Evolutionary conservation across 2,113 vertebrate genomes (phyloP), one percentile per base, ranked within the genome.

Genomic region (Solea senegalensis): DNA sequence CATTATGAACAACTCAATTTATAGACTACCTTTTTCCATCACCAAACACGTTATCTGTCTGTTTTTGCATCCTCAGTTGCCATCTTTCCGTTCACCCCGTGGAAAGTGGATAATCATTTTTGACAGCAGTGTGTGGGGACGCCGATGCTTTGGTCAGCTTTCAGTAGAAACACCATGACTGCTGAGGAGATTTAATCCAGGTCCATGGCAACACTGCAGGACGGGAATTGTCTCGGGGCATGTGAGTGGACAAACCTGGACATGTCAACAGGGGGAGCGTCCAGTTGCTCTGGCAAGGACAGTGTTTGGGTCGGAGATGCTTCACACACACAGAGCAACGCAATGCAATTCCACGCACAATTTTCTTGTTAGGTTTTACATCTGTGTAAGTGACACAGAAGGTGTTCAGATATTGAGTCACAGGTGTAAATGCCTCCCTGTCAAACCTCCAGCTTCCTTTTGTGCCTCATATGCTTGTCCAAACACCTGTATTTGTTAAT

Each of bases 241-340:
- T 75, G 65, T 74, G 66, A 60, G 65, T 61, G 69, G 84, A 79
- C 86, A 88, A 72, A 90, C 78, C 88, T 62, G 80, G 86, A 68
- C 88, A 82, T 81, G 88, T 65, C 72, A 21, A 21, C n/a, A 3
- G 45, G 76, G 68, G 76, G 82, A 83, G 85, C 27, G 74, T 78
- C 78, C 72, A 15, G 68, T 21, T 21, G 58, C 66, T 69, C 59
- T 54, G 76, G 57, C 44, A 55, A 52, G 69, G 76, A 54, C 73
- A 67, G 28, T 16, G 16, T 7, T 6, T 46, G 46, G 64, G 50
- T 50, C 49, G 27, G 15, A 61, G 60, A 81, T 67, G 51, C 56
- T 65, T 76, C 57, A 62, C 64, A 54, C 3, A 21, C 21, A 80
- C 34, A 34, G 34, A 6, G 34, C 34, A 34, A 34, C 34, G 34